Evolutionary conservation across 2,113 vertebrate species (phyloP).

Genomic region (Calidris pugnax): DNA sequence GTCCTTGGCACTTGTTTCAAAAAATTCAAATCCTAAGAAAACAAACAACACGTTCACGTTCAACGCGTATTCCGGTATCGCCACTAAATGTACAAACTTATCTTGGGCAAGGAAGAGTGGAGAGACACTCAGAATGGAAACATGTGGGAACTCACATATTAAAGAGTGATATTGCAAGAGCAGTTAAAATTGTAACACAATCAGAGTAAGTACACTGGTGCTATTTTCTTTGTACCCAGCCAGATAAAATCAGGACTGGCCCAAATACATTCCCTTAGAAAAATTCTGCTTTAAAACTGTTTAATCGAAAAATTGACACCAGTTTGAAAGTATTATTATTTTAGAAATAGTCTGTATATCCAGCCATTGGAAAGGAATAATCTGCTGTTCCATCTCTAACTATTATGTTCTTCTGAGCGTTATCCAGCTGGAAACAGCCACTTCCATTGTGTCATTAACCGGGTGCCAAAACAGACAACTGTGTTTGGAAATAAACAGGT

Average conservation of each 20-base stretch:
- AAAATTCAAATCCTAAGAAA: conserved; percentile 93
- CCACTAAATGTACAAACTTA: not conserved
- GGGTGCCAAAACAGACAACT: not conserved
- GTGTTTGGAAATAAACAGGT: not conserved
- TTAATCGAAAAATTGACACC: not conserved
- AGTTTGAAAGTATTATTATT: not conserved
- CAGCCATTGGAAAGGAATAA: not conserved
- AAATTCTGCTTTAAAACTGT: not conserved
- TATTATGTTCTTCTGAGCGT: not conserved
- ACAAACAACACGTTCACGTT: conserved; percentile 20
- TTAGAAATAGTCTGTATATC: not conserved
- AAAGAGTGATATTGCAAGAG: not conserved
- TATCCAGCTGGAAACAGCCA: not conserved
- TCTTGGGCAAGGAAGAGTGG: not conserved
- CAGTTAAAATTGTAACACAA: not conserved
- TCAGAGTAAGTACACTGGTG: not conserved
- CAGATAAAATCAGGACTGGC: not conserved
- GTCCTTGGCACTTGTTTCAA: conserved; percentile 97
- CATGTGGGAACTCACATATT: not conserved
- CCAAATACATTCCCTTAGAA: not conserved
- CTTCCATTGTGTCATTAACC: not conserved
- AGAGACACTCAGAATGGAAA: not conserved
- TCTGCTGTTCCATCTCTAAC: not conserved
- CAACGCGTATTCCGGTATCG: not conserved
- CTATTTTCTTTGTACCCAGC: not conserved